phyloP scores from a whole-genome alignment of 2,888 invertebrate species.

The Cheilosia pagana region DNA sequence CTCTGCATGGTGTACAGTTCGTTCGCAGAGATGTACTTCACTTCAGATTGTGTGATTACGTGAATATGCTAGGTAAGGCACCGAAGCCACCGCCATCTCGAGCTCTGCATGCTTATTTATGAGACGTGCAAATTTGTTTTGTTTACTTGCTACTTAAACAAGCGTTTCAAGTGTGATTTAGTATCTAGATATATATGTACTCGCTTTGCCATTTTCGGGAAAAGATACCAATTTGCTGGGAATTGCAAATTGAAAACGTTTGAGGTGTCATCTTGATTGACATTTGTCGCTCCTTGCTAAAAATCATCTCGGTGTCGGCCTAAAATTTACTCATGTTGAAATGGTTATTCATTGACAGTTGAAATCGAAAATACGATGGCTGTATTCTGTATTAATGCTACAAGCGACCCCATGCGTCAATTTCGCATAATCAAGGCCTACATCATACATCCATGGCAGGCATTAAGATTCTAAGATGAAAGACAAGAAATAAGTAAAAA shows the following conservation, averaged over 20 bases:
- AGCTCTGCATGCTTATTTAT: constrained; percentile 42
- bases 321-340: not conserved
- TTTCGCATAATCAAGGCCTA: constrained; percentile 13
- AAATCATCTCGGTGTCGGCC: too few relatives aligned
- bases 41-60: constrained; percentile 26
- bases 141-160: constrained; percentile 37
- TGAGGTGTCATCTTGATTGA: constrained; percentile 10
- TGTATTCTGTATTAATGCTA: not conserved
- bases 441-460: not conserved
- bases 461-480: not conserved
- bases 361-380: too few relatives aligned
- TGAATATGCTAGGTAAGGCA: constrained; percentile 16
- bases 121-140: constrained; percentile 58
- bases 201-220: constrained; percentile 1
- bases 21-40: constrained; percentile 34
- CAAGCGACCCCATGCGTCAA: constrained; percentile 10
- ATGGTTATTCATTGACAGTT: too few relatives aligned
- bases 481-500: not conserved
- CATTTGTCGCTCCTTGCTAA: not conserved
- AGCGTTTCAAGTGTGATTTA: constrained; percentile 42
- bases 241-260: not conserved
- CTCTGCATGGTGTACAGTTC: not conserved
- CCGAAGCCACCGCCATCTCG: not conserved
- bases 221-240: constrained; percentile 11
- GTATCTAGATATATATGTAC: not conserved